Percentiles rank a stretch among this genome's conserved stretches.
These are phyloP conservation scores for Arnoldichthys spilopterus DNA, from an alignment of 2,797 vertebrate genomes.

Conservation along the genomic window DNA sequence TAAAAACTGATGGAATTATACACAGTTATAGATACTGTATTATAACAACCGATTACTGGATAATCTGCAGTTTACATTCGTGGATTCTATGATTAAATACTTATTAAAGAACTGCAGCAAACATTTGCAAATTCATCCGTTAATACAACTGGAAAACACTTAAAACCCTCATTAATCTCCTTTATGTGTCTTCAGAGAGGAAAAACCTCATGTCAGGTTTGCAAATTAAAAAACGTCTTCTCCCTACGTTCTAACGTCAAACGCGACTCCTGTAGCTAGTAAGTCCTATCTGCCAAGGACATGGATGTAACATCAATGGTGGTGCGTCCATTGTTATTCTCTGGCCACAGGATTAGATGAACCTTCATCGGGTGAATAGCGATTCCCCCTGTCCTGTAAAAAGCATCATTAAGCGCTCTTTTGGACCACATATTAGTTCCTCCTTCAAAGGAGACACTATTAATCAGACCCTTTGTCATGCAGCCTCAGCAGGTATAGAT, in stretches of 20 bases:
- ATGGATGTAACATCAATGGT: constrained; percentile 21
- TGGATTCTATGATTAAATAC: not conserved
- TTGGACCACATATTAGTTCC: constrained; percentile 72
- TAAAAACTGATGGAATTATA: too few relatives aligned
- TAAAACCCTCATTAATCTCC: not conserved
- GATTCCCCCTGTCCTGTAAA: constrained; percentile 55
- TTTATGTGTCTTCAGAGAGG: not conserved
- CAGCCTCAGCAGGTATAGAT: constrained; percentile 73
- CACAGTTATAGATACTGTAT: too few relatives aligned
- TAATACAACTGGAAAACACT: not conserved
- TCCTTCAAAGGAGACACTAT: constrained; percentile 75
- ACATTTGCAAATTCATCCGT: not conserved
- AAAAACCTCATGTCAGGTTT: constrained; percentile 22
- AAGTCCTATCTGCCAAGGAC: constrained; percentile 43
- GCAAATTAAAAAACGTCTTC: constrained; percentile 30
- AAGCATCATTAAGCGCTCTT: constrained; percentile 74
- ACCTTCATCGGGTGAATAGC: constrained; percentile 49
- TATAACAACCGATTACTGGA: too few relatives aligned
- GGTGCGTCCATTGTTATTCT: constrained; percentile 51
- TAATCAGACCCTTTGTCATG: constrained; percentile 78
- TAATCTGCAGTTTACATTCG: too few relatives aligned
- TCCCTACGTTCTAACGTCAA: constrained; percentile 36
- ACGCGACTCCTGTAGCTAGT: constrained; percentile 43
- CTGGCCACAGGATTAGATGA: constrained; percentile 52
- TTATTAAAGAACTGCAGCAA: not conserved